These are phyloP conservation scores for Engraulis encrasicolus DNA, from an alignment of 2,113 vertebrate species.

Conservation along the genomic window DNA sequence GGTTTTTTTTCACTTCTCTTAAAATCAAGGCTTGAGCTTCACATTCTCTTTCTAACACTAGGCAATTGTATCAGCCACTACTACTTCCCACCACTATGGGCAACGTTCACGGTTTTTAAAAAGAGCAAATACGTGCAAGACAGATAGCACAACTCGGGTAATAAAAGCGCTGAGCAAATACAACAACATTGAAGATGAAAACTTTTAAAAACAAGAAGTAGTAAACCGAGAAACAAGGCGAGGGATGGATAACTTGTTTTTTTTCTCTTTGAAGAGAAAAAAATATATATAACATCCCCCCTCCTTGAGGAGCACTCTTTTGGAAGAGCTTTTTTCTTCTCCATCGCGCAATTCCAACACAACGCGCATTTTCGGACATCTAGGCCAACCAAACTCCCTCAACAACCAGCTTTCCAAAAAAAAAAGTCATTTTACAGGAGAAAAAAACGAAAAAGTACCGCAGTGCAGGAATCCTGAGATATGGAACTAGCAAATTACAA, in stretches of 20 bases:
- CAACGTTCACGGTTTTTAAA: slow-evolving; percentile 32
- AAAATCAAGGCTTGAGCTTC: slow-evolving; percentile 44
- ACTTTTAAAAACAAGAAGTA: slow-evolving; percentile 17
- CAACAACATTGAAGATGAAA: slow-evolving; percentile 44
- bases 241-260: slow-evolving; percentile 28
- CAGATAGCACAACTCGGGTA: slow-evolving; percentile 40
- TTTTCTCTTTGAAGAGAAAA: slow-evolving; percentile 41
- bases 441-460: slow-evolving; percentile 48
- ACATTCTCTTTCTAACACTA: slow-evolving; percentile 45
- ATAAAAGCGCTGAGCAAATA: slow-evolving; percentile 40
- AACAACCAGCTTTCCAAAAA: slow-evolving; percentile 50
- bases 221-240: slow-evolving; percentile 34
- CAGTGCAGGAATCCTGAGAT: slow-evolving; percentile 76
- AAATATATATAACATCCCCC: slow-evolving; percentile 56
- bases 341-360: background rate
- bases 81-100: slow-evolving; percentile 37
- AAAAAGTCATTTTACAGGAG: slow-evolving; percentile 58
- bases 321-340: slow-evolving; percentile 51
- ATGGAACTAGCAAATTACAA: slow-evolving; percentile 60
- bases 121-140: slow-evolving; percentile 37
- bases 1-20: slow-evolving; percentile 10
- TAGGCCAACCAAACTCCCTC: slow-evolving; percentile 16
- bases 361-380: background rate
- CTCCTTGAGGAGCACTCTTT: slow-evolving; percentile 54
- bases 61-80: slow-evolving; percentile 34